Percentiles rank a stretch among this genome's conserved stretches.
Evolutionary conservation across 2,888 invertebrate species (phyloP).

Genomic region (Amphiduros pacificus): DNA sequence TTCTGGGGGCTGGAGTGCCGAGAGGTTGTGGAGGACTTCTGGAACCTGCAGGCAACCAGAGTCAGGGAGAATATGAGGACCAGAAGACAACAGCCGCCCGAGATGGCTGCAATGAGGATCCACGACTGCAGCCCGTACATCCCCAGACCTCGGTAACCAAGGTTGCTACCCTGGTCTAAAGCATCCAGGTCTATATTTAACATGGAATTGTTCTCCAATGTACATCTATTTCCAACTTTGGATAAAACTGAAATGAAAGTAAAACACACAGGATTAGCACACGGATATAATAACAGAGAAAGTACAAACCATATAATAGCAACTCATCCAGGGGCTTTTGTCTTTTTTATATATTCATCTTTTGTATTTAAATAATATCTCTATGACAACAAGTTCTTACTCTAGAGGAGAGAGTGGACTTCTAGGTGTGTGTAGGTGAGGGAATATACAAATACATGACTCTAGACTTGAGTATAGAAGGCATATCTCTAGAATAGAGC

Average conservation of each 20-base stretch:
- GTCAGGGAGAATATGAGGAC: conserved; percentile 8
- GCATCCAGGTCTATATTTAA: conserved; percentile 16
- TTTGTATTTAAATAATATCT: too few relatives aligned
- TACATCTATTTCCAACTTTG: conserved; percentile 12
- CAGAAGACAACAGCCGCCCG: conserved; percentile 7
- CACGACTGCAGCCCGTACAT: conserved; percentile 11
- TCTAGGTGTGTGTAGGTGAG: too few relatives aligned
- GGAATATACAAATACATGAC: too few relatives aligned
- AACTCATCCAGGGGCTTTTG: too few relatives aligned
- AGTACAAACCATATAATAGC: too few relatives aligned
- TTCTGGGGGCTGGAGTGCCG: neutral
- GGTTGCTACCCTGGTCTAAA: neutral
- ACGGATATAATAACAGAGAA: neutral
- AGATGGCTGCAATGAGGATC: conserved; percentile 12
- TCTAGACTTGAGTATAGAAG: too few relatives aligned
- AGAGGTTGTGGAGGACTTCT: too few relatives aligned
- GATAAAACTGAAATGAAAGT: neutral
- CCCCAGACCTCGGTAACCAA: neutral
- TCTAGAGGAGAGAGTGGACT: too few relatives aligned
- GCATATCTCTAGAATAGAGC: too few relatives aligned
- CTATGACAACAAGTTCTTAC: too few relatives aligned
- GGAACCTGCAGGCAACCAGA: conserved; percentile 9
- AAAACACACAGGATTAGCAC: neutral
- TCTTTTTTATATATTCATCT: too few relatives aligned
- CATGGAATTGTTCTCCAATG: conserved; percentile 21